phyloP scores from a whole-genome alignment of 1,140 invertebrate genomes.

The Cydia amplana region DNA sequence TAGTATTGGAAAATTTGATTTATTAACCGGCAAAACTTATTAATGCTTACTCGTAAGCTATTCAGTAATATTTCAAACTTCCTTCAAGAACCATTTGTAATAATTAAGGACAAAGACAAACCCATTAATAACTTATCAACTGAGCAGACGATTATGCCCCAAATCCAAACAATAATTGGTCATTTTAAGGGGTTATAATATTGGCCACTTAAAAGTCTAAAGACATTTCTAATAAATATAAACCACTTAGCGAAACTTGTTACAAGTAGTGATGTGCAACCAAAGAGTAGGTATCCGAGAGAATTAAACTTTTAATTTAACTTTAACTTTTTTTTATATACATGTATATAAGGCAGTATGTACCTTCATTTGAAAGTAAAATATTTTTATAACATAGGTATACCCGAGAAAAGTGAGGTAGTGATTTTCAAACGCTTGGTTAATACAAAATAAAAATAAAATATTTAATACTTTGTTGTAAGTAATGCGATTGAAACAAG shows the following conservation, averaged over 20 bases:
- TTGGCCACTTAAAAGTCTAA: neutral
- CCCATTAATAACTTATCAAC: neutral
- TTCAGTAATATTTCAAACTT: neutral
- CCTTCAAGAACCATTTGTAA: constrained; percentile 3
- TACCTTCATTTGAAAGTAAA: too few relatives aligned
- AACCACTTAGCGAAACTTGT: constrained; percentile 8
- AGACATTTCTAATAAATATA: constrained; percentile 7
- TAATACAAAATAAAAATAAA: too few relatives aligned
- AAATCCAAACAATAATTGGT: constrained; percentile 8
- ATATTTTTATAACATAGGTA: too few relatives aligned
- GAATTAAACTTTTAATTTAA: neutral
- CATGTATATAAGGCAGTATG: too few relatives aligned
- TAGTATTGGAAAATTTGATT: too few relatives aligned
- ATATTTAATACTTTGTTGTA: too few relatives aligned
- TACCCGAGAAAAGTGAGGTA: too few relatives aligned
- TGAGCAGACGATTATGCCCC: neutral
- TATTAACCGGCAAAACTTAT: too few relatives aligned
- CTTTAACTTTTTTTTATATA: too few relatives aligned
- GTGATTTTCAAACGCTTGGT: too few relatives aligned
- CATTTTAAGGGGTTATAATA: neutral
- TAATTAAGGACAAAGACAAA: neutral
- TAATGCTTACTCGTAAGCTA: too few relatives aligned
- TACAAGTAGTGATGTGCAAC: neutral
- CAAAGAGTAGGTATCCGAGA: neutral
- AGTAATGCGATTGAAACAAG: too few relatives aligned